phyloP scores from a whole-genome alignment of 2,888 invertebrate genomes.

The Mythimna lalbum region DNA sequence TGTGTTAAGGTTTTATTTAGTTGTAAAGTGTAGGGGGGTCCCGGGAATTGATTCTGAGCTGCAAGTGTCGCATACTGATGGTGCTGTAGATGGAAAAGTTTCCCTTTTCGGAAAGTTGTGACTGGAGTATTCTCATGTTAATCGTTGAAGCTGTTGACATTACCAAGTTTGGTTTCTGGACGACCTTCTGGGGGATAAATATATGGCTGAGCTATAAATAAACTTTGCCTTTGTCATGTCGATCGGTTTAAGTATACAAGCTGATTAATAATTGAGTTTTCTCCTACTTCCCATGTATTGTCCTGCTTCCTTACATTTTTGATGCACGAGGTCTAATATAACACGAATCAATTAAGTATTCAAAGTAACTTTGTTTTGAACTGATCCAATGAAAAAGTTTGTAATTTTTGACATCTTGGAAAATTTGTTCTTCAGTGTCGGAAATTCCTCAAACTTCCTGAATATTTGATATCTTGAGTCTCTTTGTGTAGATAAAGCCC shows the following conservation, averaged over 20 bases:
- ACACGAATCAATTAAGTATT: background rate
- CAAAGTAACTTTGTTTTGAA: constrained; percentile 1
- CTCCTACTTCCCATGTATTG: constrained; percentile 16
- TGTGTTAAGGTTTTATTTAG: constrained; percentile 61
- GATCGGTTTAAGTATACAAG: constrained; percentile 57
- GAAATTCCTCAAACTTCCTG: constrained; percentile 4
- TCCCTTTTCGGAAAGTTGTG: constrained; percentile 70
- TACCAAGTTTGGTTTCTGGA: constrained; percentile 70
- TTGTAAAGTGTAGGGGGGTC: constrained; percentile 58
- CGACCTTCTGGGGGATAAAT: constrained; percentile 70
- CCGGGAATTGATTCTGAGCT: constrained; percentile 69
- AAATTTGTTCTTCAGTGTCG: background rate
- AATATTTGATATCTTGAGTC: background rate
- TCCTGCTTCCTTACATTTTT: constrained; percentile 5
- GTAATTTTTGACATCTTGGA: background rate
- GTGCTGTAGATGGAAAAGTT: constrained; percentile 70
- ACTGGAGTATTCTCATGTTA: constrained; percentile 65
- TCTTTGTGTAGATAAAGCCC: background rate
- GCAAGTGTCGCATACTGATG: constrained; percentile 74
- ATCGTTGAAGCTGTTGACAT: constrained; percentile 71
- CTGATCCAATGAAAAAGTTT: background rate
- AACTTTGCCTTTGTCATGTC: constrained; percentile 61
- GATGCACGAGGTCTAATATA: background rate
- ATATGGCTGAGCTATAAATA: constrained; percentile 63
- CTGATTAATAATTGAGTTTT: constrained; percentile 41